A percentile compares a stretch with the other conserved stretches of the same genome.
These are phyloP conservation scores for Aphis gossypii DNA, from an alignment of 1,140 invertebrate genomes.

Conservation along the genomic window DNA sequence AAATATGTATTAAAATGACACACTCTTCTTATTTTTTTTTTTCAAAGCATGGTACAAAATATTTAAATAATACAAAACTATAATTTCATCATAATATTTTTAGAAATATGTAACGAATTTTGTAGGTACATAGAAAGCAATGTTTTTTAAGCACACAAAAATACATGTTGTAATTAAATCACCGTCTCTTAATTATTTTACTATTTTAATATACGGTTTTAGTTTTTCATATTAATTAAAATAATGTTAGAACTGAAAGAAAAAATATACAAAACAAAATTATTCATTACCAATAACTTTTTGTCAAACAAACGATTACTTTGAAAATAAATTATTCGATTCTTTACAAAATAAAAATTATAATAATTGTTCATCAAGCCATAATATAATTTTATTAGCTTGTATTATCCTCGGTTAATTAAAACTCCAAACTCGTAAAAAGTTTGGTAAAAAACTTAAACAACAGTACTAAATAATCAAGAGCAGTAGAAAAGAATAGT, in stretches of 20 bases:
- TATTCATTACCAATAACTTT: background rate
- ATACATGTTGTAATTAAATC: background rate
- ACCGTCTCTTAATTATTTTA: background rate
- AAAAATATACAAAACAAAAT: background rate
- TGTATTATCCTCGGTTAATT: background rate
- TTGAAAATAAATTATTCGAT: background rate
- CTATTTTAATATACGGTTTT: background rate
- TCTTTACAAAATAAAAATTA: slow-evolving; percentile 4
- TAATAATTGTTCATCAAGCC: background rate
- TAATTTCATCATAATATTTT: background rate
- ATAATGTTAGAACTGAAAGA: background rate
- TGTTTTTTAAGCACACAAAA: background rate
- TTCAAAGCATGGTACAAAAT: background rate
- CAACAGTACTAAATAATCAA: slow-evolving; percentile 4
- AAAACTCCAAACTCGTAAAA: slow-evolving; percentile 39
- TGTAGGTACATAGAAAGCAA: background rate
- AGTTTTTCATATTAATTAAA: background rate
- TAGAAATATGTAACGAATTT: background rate
- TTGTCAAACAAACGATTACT: background rate
- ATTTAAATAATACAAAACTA: background rate
- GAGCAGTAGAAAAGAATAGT: background rate
- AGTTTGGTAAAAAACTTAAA: background rate
- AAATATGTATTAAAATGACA: background rate
- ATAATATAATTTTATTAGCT: slow-evolving; percentile 11
- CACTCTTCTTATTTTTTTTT: background rate